Base-by-base conservation (phyloP, 2,797 vertebrate genomes). In the Hyperoplus lanceolatus region DNA sequence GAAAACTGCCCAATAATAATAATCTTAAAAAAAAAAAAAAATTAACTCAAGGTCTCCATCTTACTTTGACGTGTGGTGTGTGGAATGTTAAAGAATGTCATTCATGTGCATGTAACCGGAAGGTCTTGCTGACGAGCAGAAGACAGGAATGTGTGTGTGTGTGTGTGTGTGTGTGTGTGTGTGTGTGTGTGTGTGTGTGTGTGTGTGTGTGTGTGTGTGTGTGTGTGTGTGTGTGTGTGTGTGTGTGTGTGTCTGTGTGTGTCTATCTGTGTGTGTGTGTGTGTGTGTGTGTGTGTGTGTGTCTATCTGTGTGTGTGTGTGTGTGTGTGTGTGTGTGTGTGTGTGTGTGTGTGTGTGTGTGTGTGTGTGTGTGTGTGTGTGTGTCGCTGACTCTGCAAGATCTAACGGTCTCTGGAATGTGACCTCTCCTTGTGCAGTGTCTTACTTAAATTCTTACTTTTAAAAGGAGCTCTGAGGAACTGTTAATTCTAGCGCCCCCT, bases 81-180 rank as follows among this genome's bases (percentile, higher is more conserved):
- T 29, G 11, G 1, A 0, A 18, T 12, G 36, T 18, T 13, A 55
- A n/a, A 61, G 21, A 49, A 18, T 5, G 11, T 5, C 10, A 42
- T 51, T 53, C 18, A n/a, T 38, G 4, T 8, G 56, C 16, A 46
- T 14, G 48, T 6, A 71, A 71, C 58, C 1, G 1, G 69, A 60
- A 73, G 63, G 78, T 73, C 59, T 78, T 76, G 84, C 79, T 83
- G 82, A 85, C 38, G 38, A 76, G 69, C 74, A 78, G 57, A 66
- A 64, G 80, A 66, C 5, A 75, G 54, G 86, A 75, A 38, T 71
- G 46, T 43, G 70, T 48, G 43, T 51, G 70, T 61, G 73, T 56
- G 57, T 43, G 58, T 53, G 56, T 70, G 69, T 74, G 71, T 62
- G 75, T 68, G 21, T 53, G 51, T 70, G 69, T 74, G 71, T 62